Conservation (phyloP, 1,140 invertebrate genomes). For the Bombus consobrinus region DNA sequence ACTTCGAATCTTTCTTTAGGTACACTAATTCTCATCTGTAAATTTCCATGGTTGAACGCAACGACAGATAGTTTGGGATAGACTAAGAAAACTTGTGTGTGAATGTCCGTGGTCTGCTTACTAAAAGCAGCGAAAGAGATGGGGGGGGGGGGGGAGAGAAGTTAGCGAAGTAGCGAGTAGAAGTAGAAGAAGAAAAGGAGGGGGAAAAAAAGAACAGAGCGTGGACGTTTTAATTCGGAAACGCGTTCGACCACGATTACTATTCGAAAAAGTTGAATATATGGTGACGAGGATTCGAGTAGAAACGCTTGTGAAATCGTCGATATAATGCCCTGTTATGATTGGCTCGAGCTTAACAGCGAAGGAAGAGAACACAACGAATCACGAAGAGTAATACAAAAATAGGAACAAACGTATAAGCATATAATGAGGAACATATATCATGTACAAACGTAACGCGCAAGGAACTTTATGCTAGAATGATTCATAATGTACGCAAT, state of each 20-base stretch:
- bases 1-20: not conserved
- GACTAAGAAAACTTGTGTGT: not conserved
- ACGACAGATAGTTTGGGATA: not conserved
- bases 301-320: constrained; percentile 28
- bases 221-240: constrained; percentile 5
- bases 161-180: not conserved
- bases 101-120: not conserved
- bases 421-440: constrained; percentile 77
- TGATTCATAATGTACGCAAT: constrained; percentile 58
- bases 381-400: constrained; percentile 71
- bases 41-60: not conserved
- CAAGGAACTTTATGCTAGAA: constrained; percentile 76
- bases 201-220: not conserved
- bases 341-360: constrained; percentile 42
- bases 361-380: constrained; percentile 61
- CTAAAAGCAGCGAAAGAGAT: not conserved
- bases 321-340: constrained; percentile 69
- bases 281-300: not conserved
- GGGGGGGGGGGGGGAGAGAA: no score
- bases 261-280: constrained; percentile 3
- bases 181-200: no score
- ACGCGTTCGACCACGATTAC: constrained; percentile 24
- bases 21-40: not conserved
- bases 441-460: constrained; percentile 74
- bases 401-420: constrained; percentile 79